Evolutionary conservation across 2,888 invertebrate genomes (phyloP).

Genomic region (Timandra comae): DNA sequence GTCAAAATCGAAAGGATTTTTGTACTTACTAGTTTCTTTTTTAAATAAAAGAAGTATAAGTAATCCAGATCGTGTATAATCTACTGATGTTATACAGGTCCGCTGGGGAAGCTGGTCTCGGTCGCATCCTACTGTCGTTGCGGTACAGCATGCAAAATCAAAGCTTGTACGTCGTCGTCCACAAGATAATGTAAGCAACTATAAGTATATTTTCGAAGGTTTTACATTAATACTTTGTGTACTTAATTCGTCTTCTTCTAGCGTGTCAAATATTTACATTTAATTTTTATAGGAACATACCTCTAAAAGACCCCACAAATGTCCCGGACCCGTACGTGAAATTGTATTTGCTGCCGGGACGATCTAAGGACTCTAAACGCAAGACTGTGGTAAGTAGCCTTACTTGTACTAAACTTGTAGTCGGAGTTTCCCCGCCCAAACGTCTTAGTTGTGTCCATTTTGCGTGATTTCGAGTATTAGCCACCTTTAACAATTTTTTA

Average conservation of each 20-base stretch:
- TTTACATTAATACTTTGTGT: no score
- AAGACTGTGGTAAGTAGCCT: slow-evolving; percentile 86
- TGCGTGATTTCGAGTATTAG: no score
- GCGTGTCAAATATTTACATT: background rate
- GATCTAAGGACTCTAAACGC: slow-evolving; percentile 90
- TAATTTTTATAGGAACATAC: slow-evolving; percentile 79
- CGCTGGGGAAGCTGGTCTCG: slow-evolving; percentile 84
- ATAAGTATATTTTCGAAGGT: no score
- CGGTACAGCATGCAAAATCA: slow-evolving; percentile 90
- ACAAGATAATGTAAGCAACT: slow-evolving; percentile 89
- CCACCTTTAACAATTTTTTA: no score
- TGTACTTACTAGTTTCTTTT: no score
- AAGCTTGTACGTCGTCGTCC: slow-evolving; percentile 88
- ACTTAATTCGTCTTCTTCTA: slow-evolving; percentile 1
- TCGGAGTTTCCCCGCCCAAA: no score
- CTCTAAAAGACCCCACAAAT: slow-evolving; percentile 86
- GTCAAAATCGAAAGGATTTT: no score
- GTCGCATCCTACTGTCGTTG: slow-evolving; percentile 89
- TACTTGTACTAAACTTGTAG: no score
- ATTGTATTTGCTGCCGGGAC: slow-evolving; percentile 88
- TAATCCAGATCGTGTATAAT: no score
- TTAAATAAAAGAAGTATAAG: no score
- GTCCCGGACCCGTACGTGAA: slow-evolving; percentile 95
- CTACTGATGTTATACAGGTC: no score
- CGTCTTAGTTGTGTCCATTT: no score